Base-by-base conservation (phyloP, 2,888 invertebrate genomes). In the Muscina levida region DNA sequence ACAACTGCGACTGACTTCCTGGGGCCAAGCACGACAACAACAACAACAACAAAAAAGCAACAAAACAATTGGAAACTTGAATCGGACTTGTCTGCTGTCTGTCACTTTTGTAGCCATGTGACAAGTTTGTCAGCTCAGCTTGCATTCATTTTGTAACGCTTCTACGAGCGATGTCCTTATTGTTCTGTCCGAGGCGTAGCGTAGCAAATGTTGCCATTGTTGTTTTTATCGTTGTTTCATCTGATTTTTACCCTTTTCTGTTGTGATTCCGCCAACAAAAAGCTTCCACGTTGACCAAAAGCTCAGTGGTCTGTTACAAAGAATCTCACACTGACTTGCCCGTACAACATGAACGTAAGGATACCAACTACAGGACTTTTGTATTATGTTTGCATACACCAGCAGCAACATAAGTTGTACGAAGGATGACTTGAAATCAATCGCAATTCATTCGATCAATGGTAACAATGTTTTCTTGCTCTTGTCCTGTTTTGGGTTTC, bases 81-180 rank as follows among this genome's bases (percentile, higher is more conserved):
- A 80, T 77, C 77, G 73, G 66, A 80, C 77, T 80, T 80, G 77
- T 77, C 80, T 80, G 51, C 80, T 73, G 80, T 80, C 80, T 80
- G 80, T 80, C 80, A 80, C 80, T 77, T 77, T 74, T 73, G 66
- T 77, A 80, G 80, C 80, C 80, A 80, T 73, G 77, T 80, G 80
- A 80, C 77, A 80, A 77, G 80, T 80, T 77, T 80, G 80, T 80
- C 80, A 80, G 80, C 77, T 80, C 71, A 59, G 31, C 59, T 59
- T 17, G 72, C 75, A 68, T 67, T 48, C 51, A 68, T 53, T 56
- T 70, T 31, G 72, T 37, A 44, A 62, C 71, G 72, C 53, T 71
- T 46, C 31, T 51, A 62, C 15, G 39, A 39, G 26, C 44, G 11
- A 11, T 17, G 24, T 56, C 51, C 39, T 53, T 42, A n/a, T 5